Base-by-base conservation (phyloP, 2,888 invertebrate species). In the Nebria salina region DNA sequence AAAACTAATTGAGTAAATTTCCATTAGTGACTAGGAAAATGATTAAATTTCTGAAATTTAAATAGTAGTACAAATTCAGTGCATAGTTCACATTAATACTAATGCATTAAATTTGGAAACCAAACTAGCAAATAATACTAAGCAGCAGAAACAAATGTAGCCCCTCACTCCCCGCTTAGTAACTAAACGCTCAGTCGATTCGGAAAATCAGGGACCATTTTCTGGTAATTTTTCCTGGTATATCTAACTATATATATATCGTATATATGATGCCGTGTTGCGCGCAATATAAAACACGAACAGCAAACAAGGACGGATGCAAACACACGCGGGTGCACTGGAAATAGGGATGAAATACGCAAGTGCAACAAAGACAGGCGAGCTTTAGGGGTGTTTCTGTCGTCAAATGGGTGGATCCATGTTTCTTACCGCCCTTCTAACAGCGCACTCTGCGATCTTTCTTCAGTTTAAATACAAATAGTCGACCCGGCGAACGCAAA, bases 381-480 rank as follows among this genome's bases (percentile, higher is more conserved):
- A 78, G 83, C 85, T 85, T 85, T 85, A 87, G 87, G 88, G 88
- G 88, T 87, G 87, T 86, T 86, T 85, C 87, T 86, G 85, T 83
- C 84, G 83, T 83, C 84, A 83, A 84, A 86, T 84, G 86, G 88
- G 89, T 88, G 86, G 89, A 88, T 88, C 88, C 88, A 87, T 86
- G 84, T 83, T 83, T 85, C 85, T 86, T 86, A 85, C 88, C 89
- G 88, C 88, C 89, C 81, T 86, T 85, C 84, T 83, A 65, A 73
- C 54, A 81, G 76, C 73, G 65, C 76, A 75, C 74, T 13, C 73
- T 20, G 54, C 43, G 26, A 76, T 72, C 76, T 76, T 81, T 81
- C 81, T 81, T 76, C 76, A 81, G 81, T 81, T 34, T 34, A 34
- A 34, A 76, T 80, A 75, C 70, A 75, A 26, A 78, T 74, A 78